Evolutionary conservation across 2,888 invertebrate species (phyloP).

Genomic region (Rambutsinella grinnellia): DNA sequence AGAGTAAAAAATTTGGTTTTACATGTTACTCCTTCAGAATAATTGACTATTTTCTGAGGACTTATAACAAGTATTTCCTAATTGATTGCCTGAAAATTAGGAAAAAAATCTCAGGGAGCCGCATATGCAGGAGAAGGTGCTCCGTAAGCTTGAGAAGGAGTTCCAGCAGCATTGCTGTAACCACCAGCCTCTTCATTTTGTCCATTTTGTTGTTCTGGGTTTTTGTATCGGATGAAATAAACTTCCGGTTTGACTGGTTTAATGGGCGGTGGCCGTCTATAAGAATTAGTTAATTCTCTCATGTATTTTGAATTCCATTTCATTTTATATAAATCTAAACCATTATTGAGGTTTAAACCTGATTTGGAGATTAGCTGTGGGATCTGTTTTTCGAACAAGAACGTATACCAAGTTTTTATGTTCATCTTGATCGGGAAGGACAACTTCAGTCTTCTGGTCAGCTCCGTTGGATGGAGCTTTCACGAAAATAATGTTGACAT

Average conservation of each 20-base stretch:
- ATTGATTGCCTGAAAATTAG: not conserved
- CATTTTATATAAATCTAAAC: no score
- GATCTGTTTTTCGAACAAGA: conserved; percentile 38
- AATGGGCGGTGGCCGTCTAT: conserved; percentile 28
- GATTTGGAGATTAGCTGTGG: conserved; percentile 29
- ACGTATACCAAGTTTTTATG: conserved; percentile 48
- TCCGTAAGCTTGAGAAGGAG: conserved; percentile 22
- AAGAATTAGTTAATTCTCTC: no score
- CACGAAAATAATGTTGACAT: conserved; percentile 46
- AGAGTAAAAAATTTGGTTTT: not conserved
- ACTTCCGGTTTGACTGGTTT: conserved; percentile 40
- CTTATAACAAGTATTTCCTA: not conserved
- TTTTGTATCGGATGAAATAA: conserved; percentile 43
- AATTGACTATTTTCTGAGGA: not conserved
- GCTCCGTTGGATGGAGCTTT: conserved; percentile 12
- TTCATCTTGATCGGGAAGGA: conserved; percentile 33
- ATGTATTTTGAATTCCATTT: not conserved
- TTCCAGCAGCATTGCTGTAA: not conserved
- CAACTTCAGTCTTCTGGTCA: conserved; percentile 40
- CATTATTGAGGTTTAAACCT: not conserved
- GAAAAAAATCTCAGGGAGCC: not conserved
- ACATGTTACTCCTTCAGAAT: not conserved
- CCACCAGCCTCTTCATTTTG: not conserved
- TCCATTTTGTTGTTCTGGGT: conserved; percentile 8
- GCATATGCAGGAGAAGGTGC: conserved; percentile 6